A percentile compares a stretch with the other conserved stretches of the same genome.
phyloP scores from a whole-genome alignment of 1,140 invertebrate species.

The Chrysomallon squamiferum region DNA sequence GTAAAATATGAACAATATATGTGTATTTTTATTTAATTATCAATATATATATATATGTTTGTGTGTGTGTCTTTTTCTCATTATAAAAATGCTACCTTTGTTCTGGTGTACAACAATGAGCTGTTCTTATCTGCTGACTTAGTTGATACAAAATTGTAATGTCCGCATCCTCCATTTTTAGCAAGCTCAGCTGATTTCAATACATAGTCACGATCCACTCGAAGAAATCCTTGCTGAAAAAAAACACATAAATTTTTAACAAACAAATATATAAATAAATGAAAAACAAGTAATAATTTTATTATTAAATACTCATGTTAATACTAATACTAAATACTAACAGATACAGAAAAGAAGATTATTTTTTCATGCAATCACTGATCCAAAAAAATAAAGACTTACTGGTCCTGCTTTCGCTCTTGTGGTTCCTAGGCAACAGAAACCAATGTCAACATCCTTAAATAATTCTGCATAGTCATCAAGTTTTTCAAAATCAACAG shows the following conservation, averaged over 20 bases:
- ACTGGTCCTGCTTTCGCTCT: conserved; percentile 65
- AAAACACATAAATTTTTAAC: not conserved
- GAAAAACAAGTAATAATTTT: no score
- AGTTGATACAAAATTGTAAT: conserved; percentile 66
- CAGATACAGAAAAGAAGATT: not conserved
- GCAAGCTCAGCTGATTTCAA: conserved; percentile 65
- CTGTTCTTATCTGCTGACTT: conserved; percentile 61
- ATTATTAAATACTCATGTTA: not conserved
- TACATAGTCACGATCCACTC: conserved; percentile 70
- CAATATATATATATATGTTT: no score
- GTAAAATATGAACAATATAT: no score
- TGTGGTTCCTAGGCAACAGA: conserved; percentile 69
- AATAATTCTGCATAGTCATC: conserved; percentile 64
- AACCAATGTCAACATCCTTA: conserved; percentile 65
- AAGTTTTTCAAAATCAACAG: conserved; percentile 70
- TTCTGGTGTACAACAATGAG: conserved; percentile 57
- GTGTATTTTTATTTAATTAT: no score
- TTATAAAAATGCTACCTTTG: no score
- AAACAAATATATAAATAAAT: not conserved
- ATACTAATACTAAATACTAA: not conserved
- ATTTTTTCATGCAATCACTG: not conserved
- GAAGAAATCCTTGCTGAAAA: conserved; percentile 65
- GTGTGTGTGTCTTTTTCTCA: no score
- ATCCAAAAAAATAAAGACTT: no score
- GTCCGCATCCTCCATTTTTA: conserved; percentile 64